Percentiles rank a stretch among this genome's conserved stretches.
Conservation (phyloP, 2,113 vertebrate species). For the Platichthys flesus region DNA sequence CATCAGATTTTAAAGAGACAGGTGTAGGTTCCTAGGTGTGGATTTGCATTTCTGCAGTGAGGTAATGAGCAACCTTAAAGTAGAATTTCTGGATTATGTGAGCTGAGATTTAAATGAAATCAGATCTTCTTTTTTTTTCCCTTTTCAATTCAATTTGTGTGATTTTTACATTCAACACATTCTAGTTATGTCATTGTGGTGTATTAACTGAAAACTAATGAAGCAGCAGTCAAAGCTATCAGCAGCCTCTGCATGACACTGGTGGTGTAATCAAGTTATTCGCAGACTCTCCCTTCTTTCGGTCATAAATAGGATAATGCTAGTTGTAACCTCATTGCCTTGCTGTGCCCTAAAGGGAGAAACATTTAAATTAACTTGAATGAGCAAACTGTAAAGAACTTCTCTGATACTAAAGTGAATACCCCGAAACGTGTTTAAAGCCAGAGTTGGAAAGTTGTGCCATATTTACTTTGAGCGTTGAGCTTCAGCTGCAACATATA, state of each 20-base stretch:
- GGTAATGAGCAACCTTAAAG: slow-evolving; percentile 8
- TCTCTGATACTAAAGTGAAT: no score
- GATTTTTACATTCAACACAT: not conserved
- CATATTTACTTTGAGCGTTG: no score
- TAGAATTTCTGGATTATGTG: not conserved
- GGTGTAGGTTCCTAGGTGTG: not conserved
- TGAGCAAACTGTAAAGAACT: no score
- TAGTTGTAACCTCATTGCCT: not conserved
- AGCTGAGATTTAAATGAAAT: not conserved
- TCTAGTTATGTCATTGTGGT: not conserved
- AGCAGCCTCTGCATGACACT: not conserved
- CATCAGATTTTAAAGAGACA: slow-evolving; percentile 30
- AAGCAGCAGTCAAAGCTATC: not conserved
- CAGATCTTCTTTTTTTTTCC: not conserved
- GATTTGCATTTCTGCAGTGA: not conserved
- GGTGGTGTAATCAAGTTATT: no score
- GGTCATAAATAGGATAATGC: slow-evolving; percentile 1
- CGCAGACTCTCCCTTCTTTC: not conserved
- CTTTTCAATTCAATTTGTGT: not conserved
- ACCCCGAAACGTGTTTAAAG: no score
- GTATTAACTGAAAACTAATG: slow-evolving; percentile 5
- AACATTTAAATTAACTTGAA: not conserved
- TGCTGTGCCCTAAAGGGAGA: slow-evolving; percentile 1
- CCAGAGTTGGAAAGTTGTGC: no score
- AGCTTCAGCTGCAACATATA: no score